Conservation (phyloP, 2,797 vertebrate genomes). For the Malacoraja senta region DNA sequence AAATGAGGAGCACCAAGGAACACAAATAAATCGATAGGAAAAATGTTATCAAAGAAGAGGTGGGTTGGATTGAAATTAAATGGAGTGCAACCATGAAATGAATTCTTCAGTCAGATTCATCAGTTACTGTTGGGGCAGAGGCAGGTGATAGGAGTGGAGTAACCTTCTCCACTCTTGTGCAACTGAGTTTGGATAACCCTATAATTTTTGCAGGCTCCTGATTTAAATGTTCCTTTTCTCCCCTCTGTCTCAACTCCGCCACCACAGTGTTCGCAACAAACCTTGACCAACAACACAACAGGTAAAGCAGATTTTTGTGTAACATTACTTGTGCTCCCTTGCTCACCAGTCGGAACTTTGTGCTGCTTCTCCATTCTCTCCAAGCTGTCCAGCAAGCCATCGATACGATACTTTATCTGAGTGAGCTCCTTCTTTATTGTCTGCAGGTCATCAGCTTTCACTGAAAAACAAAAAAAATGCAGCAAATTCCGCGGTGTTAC, state of each 20-base stretch:
- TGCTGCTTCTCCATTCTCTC: slow-evolving; percentile 31
- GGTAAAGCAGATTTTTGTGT: not conserved
- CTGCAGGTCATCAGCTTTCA: slow-evolving; percentile 35
- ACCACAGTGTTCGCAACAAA: not conserved
- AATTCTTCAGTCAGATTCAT: not conserved
- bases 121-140: not conserved
- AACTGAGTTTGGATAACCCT: not conserved
- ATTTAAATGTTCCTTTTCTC: not conserved
- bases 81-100: not conserved
- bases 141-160: not conserved
- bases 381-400: not conserved
- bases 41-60: no score
- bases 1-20: not conserved
- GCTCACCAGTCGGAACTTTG: slow-evolving; percentile 5
- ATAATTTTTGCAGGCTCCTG: no score
- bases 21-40: not conserved
- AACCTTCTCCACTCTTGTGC: not conserved
- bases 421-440: slow-evolving; percentile 33
- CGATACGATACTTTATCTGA: slow-evolving; percentile 28
- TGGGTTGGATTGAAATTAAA: not conserved
- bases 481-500: not conserved
- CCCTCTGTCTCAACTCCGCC: no score
- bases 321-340: not conserved
- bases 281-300: not conserved
- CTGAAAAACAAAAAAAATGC: not conserved